Evolutionary conservation across 1,140 invertebrate species (phyloP).

Genomic region (Drosophila azteca): DNA sequence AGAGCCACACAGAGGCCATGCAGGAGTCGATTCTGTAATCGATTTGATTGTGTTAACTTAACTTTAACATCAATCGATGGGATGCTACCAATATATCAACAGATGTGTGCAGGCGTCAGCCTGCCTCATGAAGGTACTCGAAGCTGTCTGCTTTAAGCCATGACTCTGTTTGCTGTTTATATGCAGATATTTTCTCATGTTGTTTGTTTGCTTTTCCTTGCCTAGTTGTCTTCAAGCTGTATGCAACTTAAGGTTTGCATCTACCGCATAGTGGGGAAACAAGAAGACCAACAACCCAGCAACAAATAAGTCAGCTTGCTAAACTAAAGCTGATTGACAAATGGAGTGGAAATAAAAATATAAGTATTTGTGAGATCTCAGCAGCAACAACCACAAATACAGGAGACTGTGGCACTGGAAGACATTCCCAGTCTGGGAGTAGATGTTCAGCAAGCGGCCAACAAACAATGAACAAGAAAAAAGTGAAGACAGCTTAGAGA

Average conservation of each 20-base stretch:
- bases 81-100: background rate
- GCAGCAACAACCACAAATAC: slow-evolving; percentile 1
- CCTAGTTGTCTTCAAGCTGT: background rate
- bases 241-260: slow-evolving; percentile 20
- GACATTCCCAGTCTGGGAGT: slow-evolving; percentile 10
- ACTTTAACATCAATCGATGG: background rate
- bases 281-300: slow-evolving; percentile 4
- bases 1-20: slow-evolving; percentile 14
- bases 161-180: too few relatives aligned
- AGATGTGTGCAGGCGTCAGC: background rate
- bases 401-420: background rate
- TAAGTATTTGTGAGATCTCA: slow-evolving; percentile 28
- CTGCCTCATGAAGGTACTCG: background rate
- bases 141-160: background rate
- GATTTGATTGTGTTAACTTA: slow-evolving; percentile 14
- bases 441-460: background rate
- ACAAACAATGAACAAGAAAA: slow-evolving; percentile 8
- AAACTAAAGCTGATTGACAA: slow-evolving; percentile 67
- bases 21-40: slow-evolving; percentile 1
- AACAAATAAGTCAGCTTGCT: slow-evolving; percentile 38
- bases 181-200: too few relatives aligned
- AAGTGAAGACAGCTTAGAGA: slow-evolving; percentile 45
- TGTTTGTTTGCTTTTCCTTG: slow-evolving; percentile 8
- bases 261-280: slow-evolving; percentile 5
- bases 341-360: slow-evolving; percentile 70